Base-by-base conservation (phyloP, 2,797 vertebrate species). In the Neostethus bicornis region DNA sequence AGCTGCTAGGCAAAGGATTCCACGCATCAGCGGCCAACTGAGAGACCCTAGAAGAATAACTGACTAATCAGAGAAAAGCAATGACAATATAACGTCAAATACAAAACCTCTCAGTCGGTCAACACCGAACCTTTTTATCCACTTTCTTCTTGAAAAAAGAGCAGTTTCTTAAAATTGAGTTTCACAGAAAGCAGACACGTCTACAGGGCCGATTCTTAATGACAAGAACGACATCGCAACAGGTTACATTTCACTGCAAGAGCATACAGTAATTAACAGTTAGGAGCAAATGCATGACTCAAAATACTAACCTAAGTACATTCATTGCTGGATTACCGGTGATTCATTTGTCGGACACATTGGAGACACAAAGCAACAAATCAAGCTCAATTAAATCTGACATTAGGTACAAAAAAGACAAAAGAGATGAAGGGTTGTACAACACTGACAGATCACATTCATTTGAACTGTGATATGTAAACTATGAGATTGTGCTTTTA, bases 381-480 rank as follows among this genome's bases (percentile, higher is more conserved):
- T 5, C n/a, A n/a, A 35, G 32, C 11, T 31, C 11, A 14, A 6
- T 11, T 7, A 3, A 29, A 39, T 10, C 9, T 5, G 19, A 19
- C 17, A 20, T 29, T 8, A 38, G 39, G 17, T 35, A 12, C 5
- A 37, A 32, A 34, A 49, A 1, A 17, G 11, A 44, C 29, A 41
- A 14, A 47, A 23, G 7, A 37, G 0, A 51, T 42, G 2, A n/a
- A 35, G 11, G 51, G 25, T 6, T 20, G 16, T 26, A 32, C 5
- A 26, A 12, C 2, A 24, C 8, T 19, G 26, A 47, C 44, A 29
- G 9, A 20, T 34, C 35, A 41, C 21, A 45, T 7, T 44, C 34
- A 45, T 39, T 52, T 25, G 24, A 39, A 38, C 16, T 53, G 24
- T 52, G 13, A 41, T 31, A 25, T 32, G 6, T 17, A 23, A 53